Evolutionary conservation across 2,888 invertebrate species (phyloP), one percentile per base, ranked within the genome.

Genomic region (Sceliomorpha sp.): DNA sequence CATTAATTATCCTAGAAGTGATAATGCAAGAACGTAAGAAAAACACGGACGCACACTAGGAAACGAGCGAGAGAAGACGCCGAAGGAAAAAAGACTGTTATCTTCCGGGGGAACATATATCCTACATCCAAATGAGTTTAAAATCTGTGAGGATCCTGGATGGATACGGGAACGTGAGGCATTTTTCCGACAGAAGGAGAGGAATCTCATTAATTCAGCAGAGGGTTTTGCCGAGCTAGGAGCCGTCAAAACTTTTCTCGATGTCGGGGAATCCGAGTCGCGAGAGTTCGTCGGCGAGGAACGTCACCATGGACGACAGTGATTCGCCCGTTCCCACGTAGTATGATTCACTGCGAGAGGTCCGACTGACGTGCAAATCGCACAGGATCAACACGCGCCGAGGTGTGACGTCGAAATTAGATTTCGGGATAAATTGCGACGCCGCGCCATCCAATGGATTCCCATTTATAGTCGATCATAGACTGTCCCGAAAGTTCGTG

Each of bases 201-300:
- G 80, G 79, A 83, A 83, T 82, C 84, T 82, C 82, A 86, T 85
- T 86, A 85, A 86, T 84, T 85, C 82, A 74, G 63, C 55, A 68
- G 58, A 44, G 59, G 70, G 69, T 66, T 58, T 71, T 73, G 55
- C 53, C n/a, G n/a, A 60, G 76, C 76, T 68, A 70, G 72, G 62
- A 68, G 70, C 73, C 75, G 78, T 82, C 79, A 77, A 79, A 83
- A 84, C 77, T 83, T 83, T 80, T 66, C 78, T 64, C 71, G 75
- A 76, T 70, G 72, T 72, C 63, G n/a, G n/a, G 76, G 73, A 72
- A 77, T 72, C 72, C 72, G 69, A 53, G 51, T 66, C 55, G 69
- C 56, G 45, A 73, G 71, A 73, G 72, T 75, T 76, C 73, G 70
- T 69, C 58, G 44, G 72, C 53, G 63, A 59, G 60, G 58, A 5